Percentiles rank a stretch among this genome's conserved stretches.
phyloP scores from a whole-genome alignment of 2,888 invertebrate genomes.

The Nasonia oneida region DNA sequence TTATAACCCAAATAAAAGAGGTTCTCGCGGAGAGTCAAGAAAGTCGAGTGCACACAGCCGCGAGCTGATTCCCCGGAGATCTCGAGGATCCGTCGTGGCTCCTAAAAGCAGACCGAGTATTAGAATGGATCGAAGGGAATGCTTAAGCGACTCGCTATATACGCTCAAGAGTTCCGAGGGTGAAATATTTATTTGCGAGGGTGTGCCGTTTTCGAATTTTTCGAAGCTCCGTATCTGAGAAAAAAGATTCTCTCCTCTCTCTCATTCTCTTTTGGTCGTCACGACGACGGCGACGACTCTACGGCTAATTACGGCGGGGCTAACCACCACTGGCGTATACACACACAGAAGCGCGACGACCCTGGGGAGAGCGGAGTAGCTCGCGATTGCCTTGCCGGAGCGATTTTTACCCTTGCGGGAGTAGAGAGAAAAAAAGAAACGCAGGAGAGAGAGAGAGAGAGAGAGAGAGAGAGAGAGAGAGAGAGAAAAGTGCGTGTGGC shows the following conservation, averaged over 20 bases:
- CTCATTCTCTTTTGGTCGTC: slow-evolving; percentile 36
- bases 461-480: slow-evolving; percentile 18
- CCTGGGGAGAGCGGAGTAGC: slow-evolving; percentile 60
- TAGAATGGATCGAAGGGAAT: slow-evolving; percentile 39
- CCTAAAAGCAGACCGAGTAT: slow-evolving; percentile 18
- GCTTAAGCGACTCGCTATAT: slow-evolving; percentile 9
- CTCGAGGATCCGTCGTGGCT: neutral
- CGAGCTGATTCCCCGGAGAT: slow-evolving; percentile 22
- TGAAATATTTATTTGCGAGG: neutral
- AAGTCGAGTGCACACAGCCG: slow-evolving; percentile 23
- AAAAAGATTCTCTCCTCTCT: neutral
- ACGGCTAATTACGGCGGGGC: slow-evolving; percentile 69
- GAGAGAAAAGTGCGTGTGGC: slow-evolving; percentile 18
- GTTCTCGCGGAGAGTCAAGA: slow-evolving; percentile 5
- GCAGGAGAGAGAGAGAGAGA: slow-evolving; percentile 22
- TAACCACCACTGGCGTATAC: slow-evolving; percentile 50
- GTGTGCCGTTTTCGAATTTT: too few species aligned
- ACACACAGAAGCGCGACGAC: slow-evolving; percentile 40
- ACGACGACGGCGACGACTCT: slow-evolving; percentile 59
- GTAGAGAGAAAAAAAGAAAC: neutral
- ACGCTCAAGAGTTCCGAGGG: too few species aligned
- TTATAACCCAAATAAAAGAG: slow-evolving; percentile 54
- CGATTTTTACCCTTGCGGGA: slow-evolving; percentile 24
- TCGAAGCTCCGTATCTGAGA: neutral
- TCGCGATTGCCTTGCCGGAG: slow-evolving; percentile 36